Evolutionary conservation across 2,113 vertebrate species (phyloP).

Genomic region (Desmodus rotundus): DNA sequence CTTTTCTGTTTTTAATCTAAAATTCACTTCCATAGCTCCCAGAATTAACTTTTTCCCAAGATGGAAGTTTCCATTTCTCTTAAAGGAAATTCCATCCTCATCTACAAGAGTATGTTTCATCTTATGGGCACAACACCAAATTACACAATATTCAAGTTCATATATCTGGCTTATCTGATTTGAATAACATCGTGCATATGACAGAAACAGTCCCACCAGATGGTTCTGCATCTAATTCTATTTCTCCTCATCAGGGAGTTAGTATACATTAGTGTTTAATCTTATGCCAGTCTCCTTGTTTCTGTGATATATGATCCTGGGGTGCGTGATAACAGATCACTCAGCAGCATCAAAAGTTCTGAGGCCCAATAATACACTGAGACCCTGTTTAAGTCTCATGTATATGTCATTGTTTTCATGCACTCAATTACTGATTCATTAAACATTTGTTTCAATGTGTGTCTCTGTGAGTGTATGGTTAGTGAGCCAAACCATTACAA

Average conservation of each 20-base stretch:
- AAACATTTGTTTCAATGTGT: background rate
- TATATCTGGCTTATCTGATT: background rate
- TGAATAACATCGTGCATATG: background rate
- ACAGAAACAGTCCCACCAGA: background rate
- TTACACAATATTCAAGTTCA: background rate
- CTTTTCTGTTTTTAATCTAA: background rate
- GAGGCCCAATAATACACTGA: background rate
- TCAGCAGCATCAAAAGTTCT: background rate
- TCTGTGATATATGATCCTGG: background rate
- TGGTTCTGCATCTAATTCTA: background rate
- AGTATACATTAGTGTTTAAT: background rate
- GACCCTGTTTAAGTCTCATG: background rate
- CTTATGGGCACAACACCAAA: background rate
- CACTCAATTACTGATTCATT: background rate
- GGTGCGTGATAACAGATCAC: background rate
- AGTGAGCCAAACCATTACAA: background rate
- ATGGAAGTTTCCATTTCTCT: slow-evolving; percentile 5
- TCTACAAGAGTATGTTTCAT: background rate
- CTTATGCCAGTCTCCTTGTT: background rate
- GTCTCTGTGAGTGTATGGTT: background rate
- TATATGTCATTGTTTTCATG: background rate
- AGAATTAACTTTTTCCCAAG: background rate
- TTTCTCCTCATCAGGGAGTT: background rate
- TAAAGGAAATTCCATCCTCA: background rate
- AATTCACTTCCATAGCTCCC: background rate